phyloP scores from a whole-genome alignment of 2,888 invertebrate species.

The Eristalis pertinax region DNA sequence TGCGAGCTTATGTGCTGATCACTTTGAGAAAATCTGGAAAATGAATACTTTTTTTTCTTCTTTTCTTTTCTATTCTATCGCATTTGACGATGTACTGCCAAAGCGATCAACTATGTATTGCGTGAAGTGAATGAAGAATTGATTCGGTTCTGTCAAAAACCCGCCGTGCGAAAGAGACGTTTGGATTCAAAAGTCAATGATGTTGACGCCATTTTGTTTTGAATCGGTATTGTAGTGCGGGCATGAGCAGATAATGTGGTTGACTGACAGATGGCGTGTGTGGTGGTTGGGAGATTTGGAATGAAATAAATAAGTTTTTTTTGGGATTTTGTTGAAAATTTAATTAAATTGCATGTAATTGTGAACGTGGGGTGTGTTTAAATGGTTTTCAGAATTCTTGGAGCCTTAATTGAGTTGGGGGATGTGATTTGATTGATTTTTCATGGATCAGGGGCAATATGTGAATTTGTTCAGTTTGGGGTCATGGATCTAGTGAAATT shows the following conservation, averaged over 20 bases:
- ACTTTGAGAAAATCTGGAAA: not conserved
- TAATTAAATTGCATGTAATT: not conserved
- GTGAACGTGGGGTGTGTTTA: no score
- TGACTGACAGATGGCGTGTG: not conserved
- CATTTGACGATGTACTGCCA: conserved; percentile 25
- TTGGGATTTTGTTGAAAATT: not conserved
- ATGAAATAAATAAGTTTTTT: not conserved
- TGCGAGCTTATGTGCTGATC: not conserved
- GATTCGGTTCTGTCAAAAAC: conserved; percentile 36
- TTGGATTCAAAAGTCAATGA: conserved; percentile 35
- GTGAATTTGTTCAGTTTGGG: no score
- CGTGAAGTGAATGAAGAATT: conserved; percentile 37
- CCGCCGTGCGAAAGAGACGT: conserved; percentile 39
- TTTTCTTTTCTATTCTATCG: not conserved
- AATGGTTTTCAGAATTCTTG: no score
- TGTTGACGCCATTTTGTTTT: conserved; percentile 36
- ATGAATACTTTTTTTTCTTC: not conserved
- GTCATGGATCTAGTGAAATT: no score
- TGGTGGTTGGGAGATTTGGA: not conserved
- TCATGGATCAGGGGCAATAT: no score
- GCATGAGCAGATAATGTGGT: not conserved
- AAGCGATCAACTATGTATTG: conserved; percentile 32
- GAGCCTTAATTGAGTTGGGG: no score
- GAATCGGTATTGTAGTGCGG: not conserved
- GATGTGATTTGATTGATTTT: no score